Evolutionary conservation across 2,113 vertebrate genomes (phyloP), one percentile per base, ranked within the genome.

Genomic region (Nymphicus hollandicus): DNA sequence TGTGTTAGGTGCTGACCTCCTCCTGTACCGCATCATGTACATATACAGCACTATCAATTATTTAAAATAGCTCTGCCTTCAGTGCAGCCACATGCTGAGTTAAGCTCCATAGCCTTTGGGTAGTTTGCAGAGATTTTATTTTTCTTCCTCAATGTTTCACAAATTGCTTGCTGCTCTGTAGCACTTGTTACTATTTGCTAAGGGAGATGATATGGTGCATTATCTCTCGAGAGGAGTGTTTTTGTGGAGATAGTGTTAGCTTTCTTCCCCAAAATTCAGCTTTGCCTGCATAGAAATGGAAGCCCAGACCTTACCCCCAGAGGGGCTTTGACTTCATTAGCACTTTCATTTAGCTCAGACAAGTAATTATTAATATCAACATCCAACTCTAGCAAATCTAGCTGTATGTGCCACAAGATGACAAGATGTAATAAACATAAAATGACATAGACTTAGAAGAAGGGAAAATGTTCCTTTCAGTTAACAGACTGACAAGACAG

Each of bases 321-420:
- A 91, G 88, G 77, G 47, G 10, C 79, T 44, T 65, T 79, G 93
- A 88, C 95, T 96, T 95, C 80, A 95, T 96, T 97, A 95, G 86
- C 95, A 93, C 80, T 91, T 96, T 91, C 86, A 79, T 97, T 94
- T 95, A 95, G 69, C 60, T 86, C 88, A 96, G 80, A 86, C 72
- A 90, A 92, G 93, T 94, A 93, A 94, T 96, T 97, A 94, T 91
- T 93, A 96, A 88, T 94, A 95, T 78, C 88, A 95, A 83, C 93
- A 93, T 70, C 85, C 58, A 96, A 25, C 90, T 97, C 90, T 81
- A 95, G 60, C 88, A 88, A 88, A 83, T 86, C 50, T 96, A 84
- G 56, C 50, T 95, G 64, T 56, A 74, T 95, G 76, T 90, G 88
- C 47, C 92, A 90, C 92, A 78, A 93, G 82, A 86, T 95, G 88